A percentile compares a stretch with the other conserved stretches of the same genome.
Conservation (phyloP, 2,888 invertebrate species). For the Caenorhabditis sp. region DNA sequence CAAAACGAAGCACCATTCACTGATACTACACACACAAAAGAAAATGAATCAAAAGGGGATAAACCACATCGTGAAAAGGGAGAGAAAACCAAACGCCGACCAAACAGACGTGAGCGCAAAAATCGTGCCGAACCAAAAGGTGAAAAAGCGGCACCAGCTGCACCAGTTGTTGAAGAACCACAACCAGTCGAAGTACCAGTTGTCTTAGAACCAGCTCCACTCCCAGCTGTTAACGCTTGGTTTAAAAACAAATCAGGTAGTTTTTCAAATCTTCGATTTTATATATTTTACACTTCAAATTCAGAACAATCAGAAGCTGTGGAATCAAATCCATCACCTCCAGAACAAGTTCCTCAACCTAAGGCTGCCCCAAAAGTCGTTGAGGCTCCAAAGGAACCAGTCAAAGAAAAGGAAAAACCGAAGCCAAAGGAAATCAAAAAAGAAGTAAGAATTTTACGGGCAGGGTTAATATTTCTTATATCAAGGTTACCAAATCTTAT, state of each 20-base stretch:
- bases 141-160: slow-evolving; percentile 25
- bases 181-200: slow-evolving; percentile 39
- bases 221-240: slow-evolving; percentile 59
- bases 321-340: neutral
- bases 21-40: neutral
- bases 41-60: neutral
- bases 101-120: slow-evolving; percentile 12
- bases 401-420: slow-evolving; percentile 20
- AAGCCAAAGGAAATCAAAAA: slow-evolving; percentile 20
- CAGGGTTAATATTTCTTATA: no score
- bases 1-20: slow-evolving; percentile 8
- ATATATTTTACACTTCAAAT: no score
- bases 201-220: slow-evolving; percentile 56
- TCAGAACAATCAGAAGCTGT: neutral
- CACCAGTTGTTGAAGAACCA: slow-evolving; percentile 3
- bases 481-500: no score
- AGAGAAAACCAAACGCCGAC: slow-evolving; percentile 5
- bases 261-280: neutral
- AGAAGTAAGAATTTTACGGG: slow-evolving; percentile 14
- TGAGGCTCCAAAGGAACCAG: slow-evolving; percentile 11
- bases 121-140: slow-evolving; percentile 17
- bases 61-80: slow-evolving; percentile 14
- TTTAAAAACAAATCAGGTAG: slow-evolving; percentile 48
- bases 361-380: slow-evolving; percentile 8
- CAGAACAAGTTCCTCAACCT: neutral